A percentile compares a stretch with the other conserved stretches of the same genome.
Conservation (phyloP, 2,797 vertebrate genomes). For the Protosalanx chinensis region DNA sequence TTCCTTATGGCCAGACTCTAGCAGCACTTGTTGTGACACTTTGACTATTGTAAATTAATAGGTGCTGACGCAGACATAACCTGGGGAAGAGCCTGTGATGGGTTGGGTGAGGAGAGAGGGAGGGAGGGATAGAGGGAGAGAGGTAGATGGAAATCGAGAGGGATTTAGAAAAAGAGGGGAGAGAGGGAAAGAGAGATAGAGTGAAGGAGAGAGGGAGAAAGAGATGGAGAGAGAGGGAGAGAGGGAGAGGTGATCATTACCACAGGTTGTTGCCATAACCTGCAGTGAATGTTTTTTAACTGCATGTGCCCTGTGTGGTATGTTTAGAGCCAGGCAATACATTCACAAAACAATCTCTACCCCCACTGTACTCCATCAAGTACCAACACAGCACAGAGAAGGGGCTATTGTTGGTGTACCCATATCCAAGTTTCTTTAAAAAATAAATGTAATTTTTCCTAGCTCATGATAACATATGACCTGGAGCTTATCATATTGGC, state of each 20-base stretch:
- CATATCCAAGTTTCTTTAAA: too few species aligned
- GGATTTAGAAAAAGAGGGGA: constrained; percentile 25
- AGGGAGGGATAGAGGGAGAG: constrained; percentile 45
- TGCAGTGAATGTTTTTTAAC: constrained; percentile 15
- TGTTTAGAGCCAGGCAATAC: background rate
- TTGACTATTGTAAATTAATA: constrained; percentile 79
- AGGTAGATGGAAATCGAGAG: constrained; percentile 33
- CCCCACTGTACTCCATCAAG: background rate
- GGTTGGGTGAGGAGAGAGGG: constrained; percentile 17
- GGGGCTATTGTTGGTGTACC: too few species aligned
- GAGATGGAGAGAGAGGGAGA: background rate
- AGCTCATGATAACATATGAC: too few species aligned
- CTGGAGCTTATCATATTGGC: too few species aligned
- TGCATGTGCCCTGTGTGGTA: constrained; percentile 5
- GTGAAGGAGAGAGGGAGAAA: constrained; percentile 19
- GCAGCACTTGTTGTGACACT: constrained; percentile 76
- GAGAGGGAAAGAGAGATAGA: constrained; percentile 31
- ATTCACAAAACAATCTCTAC: background rate
- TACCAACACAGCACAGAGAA: too few species aligned
- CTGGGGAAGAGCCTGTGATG: constrained; percentile 59
- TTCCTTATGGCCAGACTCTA: constrained; percentile 71
- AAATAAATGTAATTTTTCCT: too few species aligned
- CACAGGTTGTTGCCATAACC: constrained; percentile 22
- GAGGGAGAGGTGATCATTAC: constrained; percentile 24
- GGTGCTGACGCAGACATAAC: constrained; percentile 73